Conservation (phyloP, 2,113 vertebrate species). For the Zeus faber region DNA sequence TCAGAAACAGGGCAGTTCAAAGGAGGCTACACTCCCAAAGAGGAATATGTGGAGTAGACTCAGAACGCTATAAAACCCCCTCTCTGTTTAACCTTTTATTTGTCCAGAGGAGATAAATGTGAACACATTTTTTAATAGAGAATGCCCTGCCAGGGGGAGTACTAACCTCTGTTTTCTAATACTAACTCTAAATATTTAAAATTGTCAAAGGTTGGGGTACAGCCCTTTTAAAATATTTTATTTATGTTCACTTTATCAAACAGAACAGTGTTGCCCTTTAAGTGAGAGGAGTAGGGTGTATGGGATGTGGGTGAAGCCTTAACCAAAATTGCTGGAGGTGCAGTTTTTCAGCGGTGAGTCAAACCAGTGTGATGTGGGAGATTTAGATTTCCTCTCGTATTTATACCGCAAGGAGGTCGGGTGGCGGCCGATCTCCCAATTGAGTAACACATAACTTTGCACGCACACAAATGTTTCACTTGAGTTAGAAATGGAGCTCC, state of each 20-base stretch:
- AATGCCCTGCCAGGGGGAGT: conserved; percentile 14
- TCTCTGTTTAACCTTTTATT: conserved; percentile 24
- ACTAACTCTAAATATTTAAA: no score
- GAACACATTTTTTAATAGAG: conserved; percentile 22
- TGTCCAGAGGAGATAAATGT: conserved; percentile 22
- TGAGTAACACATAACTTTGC: no score
- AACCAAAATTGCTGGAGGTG: conserved; percentile 41
- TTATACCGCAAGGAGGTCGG: conserved; percentile 28
- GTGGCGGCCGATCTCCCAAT: conserved; percentile 38
- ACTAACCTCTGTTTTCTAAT: no score
- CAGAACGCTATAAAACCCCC: conserved; percentile 24
- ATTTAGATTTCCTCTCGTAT: conserved; percentile 39
- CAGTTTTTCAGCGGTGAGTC: conserved; percentile 52
- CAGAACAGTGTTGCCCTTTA: conserved; percentile 46
- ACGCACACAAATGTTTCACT: no score
- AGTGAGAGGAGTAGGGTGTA: conserved; percentile 18
- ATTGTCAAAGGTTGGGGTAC: no score
- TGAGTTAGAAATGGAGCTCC: no score
- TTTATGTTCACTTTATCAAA: conserved; percentile 41
- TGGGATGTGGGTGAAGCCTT: conserved; percentile 26
- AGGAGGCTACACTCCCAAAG: conserved; percentile 34
- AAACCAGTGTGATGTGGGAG: conserved; percentile 38
- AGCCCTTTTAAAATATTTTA: conserved; percentile 10
- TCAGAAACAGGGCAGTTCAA: conserved; percentile 37
- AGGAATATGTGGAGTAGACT: conserved; percentile 30